A percentile compares a stretch with the other conserved stretches of the same genome.
phyloP scores from a whole-genome alignment of 2,113 vertebrate genomes.

The Engystomops pustulosus region DNA sequence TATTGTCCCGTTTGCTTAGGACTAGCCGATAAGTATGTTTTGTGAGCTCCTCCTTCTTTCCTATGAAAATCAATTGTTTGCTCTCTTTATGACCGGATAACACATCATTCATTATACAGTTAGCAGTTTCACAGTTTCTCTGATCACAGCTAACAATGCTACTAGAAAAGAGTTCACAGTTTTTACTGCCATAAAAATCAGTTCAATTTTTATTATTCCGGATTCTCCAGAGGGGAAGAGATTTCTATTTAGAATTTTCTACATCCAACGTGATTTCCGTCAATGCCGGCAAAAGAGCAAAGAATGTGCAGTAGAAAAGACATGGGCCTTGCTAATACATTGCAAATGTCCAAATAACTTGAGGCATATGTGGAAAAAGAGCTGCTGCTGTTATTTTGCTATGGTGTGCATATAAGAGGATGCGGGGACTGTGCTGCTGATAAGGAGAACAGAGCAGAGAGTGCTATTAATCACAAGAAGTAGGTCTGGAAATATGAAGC shows the following conservation, averaged over 20 bases:
- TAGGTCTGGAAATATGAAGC: slow-evolving; percentile 27
- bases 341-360: slow-evolving; percentile 1
- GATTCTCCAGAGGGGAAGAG: neutral
- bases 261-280: slow-evolving; percentile 4
- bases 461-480: slow-evolving; percentile 49
- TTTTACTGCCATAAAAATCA: slow-evolving; percentile 17
- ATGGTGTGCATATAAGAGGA: slow-evolving; percentile 14
- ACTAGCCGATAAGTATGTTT: neutral
- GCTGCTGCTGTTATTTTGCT: neutral
- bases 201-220: neutral
- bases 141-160: slow-evolving; percentile 34
- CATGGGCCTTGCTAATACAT: neutral
- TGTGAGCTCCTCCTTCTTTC: neutral
- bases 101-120: slow-evolving; percentile 3
- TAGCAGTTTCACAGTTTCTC: slow-evolving; percentile 18
- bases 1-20: neutral
- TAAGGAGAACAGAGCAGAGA: slow-evolving; percentile 38
- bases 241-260: neutral
- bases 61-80: neutral
- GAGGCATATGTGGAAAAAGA: neutral
- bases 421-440: slow-evolving; percentile 42
- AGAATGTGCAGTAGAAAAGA: neutral
- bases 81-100: slow-evolving; percentile 1
- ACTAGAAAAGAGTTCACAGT: slow-evolving; percentile 28
- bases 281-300: slow-evolving; percentile 5